These are phyloP conservation scores for Sialis fuliginosa DNA, from an alignment of 2,888 invertebrate species.

Conservation along the genomic window DNA sequence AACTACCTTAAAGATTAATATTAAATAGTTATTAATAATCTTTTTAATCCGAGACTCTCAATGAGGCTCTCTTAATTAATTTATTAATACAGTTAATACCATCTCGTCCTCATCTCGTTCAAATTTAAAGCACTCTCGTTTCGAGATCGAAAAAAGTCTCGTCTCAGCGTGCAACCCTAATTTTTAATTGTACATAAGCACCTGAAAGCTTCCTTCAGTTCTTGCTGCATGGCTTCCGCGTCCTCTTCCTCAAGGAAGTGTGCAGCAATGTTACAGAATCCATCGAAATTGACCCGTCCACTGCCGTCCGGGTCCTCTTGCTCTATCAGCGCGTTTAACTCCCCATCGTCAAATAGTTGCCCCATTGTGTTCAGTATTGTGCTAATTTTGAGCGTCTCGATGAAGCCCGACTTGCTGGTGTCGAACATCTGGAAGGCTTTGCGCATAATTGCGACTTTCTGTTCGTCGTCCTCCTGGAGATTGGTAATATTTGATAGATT, in stretches of 20 bases:
- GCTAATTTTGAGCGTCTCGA: slow-evolving; percentile 78
- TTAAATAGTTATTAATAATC: too few species aligned
- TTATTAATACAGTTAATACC: too few species aligned
- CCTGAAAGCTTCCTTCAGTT: slow-evolving; percentile 94
- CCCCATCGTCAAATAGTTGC: slow-evolving; percentile 81
- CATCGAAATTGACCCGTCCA: slow-evolving; percentile 88
- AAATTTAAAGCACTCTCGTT: too few species aligned
- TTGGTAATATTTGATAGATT: too few species aligned
- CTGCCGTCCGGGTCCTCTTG: slow-evolving; percentile 82
- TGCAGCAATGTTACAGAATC: slow-evolving; percentile 81
- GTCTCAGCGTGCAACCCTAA: too few species aligned
- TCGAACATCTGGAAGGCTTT: slow-evolving; percentile 97
- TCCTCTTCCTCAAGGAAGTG: slow-evolving; percentile 94
- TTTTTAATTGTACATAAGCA: slow-evolving; percentile 11
- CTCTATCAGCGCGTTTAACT: slow-evolving; percentile 72
- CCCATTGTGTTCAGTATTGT: slow-evolving; percentile 91
- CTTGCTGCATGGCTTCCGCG: slow-evolving; percentile 89
- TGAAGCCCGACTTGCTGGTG: slow-evolving; percentile 80
- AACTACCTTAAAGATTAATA: too few species aligned
- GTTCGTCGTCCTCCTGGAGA: slow-evolving; percentile 40
- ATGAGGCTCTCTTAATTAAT: too few species aligned
- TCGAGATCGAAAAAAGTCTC: too few species aligned
- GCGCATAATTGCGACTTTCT: slow-evolving; percentile 77
- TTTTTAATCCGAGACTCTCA: too few species aligned
- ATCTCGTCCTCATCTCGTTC: too few species aligned